Conservation (phyloP, 2,797 vertebrate species). For the Morelia viridis region DNA sequence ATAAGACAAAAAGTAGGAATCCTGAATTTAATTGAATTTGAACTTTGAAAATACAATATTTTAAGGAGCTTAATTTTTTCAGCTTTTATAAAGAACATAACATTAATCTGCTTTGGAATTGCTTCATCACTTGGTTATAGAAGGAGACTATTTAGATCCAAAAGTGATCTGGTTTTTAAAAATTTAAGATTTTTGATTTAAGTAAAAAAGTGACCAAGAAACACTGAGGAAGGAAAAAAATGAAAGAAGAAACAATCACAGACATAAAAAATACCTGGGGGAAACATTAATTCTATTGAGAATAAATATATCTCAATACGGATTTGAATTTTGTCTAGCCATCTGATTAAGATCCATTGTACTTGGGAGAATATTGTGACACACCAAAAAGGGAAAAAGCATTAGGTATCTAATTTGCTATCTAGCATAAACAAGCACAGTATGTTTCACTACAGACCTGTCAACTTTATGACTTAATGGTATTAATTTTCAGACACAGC, state of each 20-base stretch:
- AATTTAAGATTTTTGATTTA: not conserved
- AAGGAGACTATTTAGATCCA: not conserved
- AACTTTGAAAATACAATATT: slow-evolving; percentile 1
- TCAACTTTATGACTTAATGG: not conserved
- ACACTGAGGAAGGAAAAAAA: not conserved
- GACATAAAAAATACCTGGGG: not conserved
- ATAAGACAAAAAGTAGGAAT: not conserved
- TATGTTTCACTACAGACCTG: not conserved
- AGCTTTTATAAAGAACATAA: not conserved
- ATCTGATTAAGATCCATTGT: not conserved
- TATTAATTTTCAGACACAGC: not conserved
- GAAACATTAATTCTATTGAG: not conserved
- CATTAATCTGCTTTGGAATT: not conserved
- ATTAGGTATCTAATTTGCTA: not conserved
- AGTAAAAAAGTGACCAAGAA: not conserved
- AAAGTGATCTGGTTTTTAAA: not conserved
- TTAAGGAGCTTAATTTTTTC: not conserved
- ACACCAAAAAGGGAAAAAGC: too few species aligned
- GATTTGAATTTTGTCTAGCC: not conserved
- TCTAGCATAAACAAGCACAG: not conserved
- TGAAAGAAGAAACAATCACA: not conserved
- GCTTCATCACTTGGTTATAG: not conserved
- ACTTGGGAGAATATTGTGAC: too few species aligned
- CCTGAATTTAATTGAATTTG: not conserved
- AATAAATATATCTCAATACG: not conserved